Base-by-base conservation (phyloP, 1,140 invertebrate genomes). In the Drosophila setifemur region DNA sequence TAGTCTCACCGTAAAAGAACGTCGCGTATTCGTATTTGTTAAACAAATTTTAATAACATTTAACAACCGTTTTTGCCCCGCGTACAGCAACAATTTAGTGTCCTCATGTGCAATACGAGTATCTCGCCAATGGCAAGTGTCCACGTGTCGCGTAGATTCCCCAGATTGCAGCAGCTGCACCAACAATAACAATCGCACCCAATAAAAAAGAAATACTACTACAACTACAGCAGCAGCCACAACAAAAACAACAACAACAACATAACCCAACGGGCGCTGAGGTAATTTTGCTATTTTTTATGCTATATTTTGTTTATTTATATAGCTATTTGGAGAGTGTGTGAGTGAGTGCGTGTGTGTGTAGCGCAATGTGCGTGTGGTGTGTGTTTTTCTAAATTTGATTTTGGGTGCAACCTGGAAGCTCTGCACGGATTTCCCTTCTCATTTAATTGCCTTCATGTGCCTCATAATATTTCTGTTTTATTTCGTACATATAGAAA, bases 271-370 rank as follows among this genome's bases (percentile, higher is more conserved):
- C 60, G 28, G 39, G 73, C 58, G 78, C 78, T 83, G 78, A 83
- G 78, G 78, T 83, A 83, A 83, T 83, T 83, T 78, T 83, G 79
- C 79, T 78, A 78, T 83, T 85, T 85, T 83, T 73, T 81, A 73
- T 74, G 57, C 71, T 47, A 73, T 77, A 68, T 54, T 53, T 74
- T 83, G 81, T 85, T 85, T 83, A 83, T 78, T 85, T 83, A 61
- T 72, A 83, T 69, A 68, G 54, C 53, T 63, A 35, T 49, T 54
- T 18, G 28, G 14, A 37, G 26, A 25, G 16, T 52, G 23, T 33
- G 14, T 42, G 26, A 25, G 16, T 52, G 40, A 52, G 21, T 19
- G 43, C 9, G 74, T 58, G 18, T 50, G 25, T 48, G 37, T 42
- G 19, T 52, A 45, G 53, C 29, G 28, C 5, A 23, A 37, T 12